Conservation (phyloP, 2,888 invertebrate genomes). For the Andrena fulva region DNA sequence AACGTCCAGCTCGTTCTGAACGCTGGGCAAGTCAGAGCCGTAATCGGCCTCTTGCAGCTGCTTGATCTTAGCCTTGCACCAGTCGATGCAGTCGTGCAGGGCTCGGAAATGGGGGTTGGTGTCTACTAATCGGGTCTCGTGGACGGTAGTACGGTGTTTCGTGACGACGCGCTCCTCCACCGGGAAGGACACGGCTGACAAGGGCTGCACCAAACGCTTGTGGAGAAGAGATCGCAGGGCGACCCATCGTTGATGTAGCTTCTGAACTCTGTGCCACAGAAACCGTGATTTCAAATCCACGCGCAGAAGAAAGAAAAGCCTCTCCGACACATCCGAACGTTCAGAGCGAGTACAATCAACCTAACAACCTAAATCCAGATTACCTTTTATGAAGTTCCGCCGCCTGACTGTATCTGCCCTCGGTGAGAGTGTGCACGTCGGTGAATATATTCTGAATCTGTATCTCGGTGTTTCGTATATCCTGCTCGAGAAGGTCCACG, state of each 20-base stretch:
- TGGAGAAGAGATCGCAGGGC: slow-evolving; percentile 94
- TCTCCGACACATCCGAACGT: background rate
- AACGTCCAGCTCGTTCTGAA: slow-evolving; percentile 95
- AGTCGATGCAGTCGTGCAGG: slow-evolving; percentile 96
- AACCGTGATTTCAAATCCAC: background rate
- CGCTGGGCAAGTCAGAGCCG: slow-evolving; percentile 95
- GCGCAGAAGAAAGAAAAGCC: background rate
- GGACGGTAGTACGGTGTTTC: slow-evolving; percentile 93
- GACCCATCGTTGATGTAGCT: slow-evolving; percentile 96
- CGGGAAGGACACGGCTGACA: slow-evolving; percentile 93
- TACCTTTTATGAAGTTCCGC: slow-evolving; percentile 92
- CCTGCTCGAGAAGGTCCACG: slow-evolving; percentile 95
- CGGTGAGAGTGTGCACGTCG: slow-evolving; percentile 94
- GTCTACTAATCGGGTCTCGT: slow-evolving; percentile 96
- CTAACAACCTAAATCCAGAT: background rate
- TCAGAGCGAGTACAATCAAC: background rate
- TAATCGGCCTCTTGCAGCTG: slow-evolving; percentile 96
- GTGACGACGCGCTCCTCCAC: slow-evolving; percentile 96
- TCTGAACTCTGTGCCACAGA: slow-evolving; percentile 89
- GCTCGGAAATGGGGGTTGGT: slow-evolving; percentile 97
- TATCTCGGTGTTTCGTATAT: slow-evolving; percentile 93
- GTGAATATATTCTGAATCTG: slow-evolving; percentile 95
- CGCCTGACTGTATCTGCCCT: slow-evolving; percentile 94
- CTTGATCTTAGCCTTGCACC: slow-evolving; percentile 98
- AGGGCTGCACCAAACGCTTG: slow-evolving; percentile 92